Evolutionary conservation across 2,797 vertebrate species (phyloP), one percentile per base, ranked within the genome.

Genomic region (Lophius americanus): DNA sequence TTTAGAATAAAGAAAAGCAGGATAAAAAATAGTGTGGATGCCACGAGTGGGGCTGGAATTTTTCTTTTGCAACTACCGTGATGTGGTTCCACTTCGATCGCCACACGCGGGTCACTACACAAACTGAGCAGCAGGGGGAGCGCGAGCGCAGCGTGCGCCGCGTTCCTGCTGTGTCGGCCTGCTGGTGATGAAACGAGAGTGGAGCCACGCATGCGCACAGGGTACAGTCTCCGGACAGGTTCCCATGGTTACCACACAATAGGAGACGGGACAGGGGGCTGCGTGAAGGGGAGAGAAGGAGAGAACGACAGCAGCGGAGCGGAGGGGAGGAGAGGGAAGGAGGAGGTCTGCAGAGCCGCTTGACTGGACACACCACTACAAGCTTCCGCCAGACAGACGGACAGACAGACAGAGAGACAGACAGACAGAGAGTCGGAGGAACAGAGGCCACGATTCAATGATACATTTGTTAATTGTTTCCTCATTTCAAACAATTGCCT

Each of bases 181-280:
- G 76, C 58, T 63, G 78, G 46, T 73, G 82, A 76, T 73, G 78
- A 76, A 85, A 85, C 75, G 68, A 77, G 81, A 51, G 69, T 55
- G 56, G 64, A 66, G 74, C 70, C 68, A 73, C 92, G 90, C 93
- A 91, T 14, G 92, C 92, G 91, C 88, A 84, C 9, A 32, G 46
- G 32, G n/a, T 63, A 64, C 79, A 84, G 84, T 91, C 89, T 91
- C 86, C 85, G 70, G 57, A 66, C 69, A 39, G 84, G 93, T 95
- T 93, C 60, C 89, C 87, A 92, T 92, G 90, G 93, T 88, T 88
- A 94, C 93, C 85, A 92, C 93, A 95, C 93, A 95, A 94, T 93
- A 92, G 93, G 92, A 93, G 92, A 91, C 92, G 87, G 93, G 93
- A 93, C 91, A 92, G 92, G 92, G 91, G 91, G 90, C 91, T 93